Base-by-base conservation (phyloP, 2,113 vertebrate genomes). In the Sturnus vulgaris region DNA sequence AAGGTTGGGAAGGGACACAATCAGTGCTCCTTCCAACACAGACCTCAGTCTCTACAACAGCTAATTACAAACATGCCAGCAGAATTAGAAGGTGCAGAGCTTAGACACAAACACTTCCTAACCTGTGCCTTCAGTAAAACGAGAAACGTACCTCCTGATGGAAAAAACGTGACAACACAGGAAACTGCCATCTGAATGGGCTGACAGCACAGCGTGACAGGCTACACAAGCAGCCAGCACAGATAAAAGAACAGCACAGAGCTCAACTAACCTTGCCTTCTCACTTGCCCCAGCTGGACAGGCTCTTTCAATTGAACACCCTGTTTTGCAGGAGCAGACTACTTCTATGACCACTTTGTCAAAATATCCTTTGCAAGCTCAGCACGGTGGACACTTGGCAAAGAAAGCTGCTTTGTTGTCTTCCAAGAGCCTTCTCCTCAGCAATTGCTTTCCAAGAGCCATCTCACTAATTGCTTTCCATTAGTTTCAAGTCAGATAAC, bases 371-470 rank as follows among this genome's bases (percentile, higher is more conserved):
- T 10, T 23, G n/a, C 60, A 52, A 28, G 8, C 21, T 79, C 81
- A 72, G 31, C 12, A 7, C 0, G 0, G 20, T 27, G 22, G 11
- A 44, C 8, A 5, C 57, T 42, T 31, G 3, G 20, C 47, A 61
- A 42, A 65, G 42, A 60, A 75, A 68, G 40, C 7, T 2, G 7
- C 25, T 17, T 19, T 33, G 4, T 0, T 65, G 61, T 22, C n/a
- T 79, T 79, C 72, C 9, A 27, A 42, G 30, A 80, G 49, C 52
- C 59, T 44, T 12, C 63, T 63, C 50, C 63, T 63, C 50, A 20
- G 12, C 70, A 66, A 46, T 1, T 71, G 37, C 33, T 61, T 35
- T 42, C 53, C 61, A 73, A 33, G 44, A 82, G 37, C 63, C 56
- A 39, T 12, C 69, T 53, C 44, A 8, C 47, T 56, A 86, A 68